These are phyloP conservation scores for Deroptyus accipitrinus DNA, from an alignment of 2,113 vertebrate genomes.

Conservation along the genomic window DNA sequence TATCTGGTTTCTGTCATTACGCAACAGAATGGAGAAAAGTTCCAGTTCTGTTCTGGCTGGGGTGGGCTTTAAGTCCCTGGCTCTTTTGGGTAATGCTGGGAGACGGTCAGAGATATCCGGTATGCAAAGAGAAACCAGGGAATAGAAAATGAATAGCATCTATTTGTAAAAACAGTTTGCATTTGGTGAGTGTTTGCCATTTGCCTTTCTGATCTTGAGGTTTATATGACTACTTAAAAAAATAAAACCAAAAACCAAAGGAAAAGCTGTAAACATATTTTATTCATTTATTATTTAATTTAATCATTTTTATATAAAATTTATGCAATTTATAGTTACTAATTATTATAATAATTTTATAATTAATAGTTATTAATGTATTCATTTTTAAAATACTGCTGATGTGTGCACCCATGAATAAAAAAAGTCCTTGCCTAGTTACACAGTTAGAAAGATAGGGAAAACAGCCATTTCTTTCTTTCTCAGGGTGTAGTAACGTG, in stretches of 20 bases:
- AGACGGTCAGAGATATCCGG: background rate
- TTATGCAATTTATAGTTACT: background rate
- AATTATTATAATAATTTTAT: background rate
- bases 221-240: background rate
- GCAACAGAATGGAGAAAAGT: background rate
- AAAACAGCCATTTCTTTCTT: background rate
- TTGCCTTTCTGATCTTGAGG: background rate
- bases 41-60: accelerated
- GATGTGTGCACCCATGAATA: background rate
- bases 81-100: background rate
- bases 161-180: background rate
- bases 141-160: background rate
- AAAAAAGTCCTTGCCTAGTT: background rate
- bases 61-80: background rate
- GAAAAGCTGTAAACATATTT: background rate
- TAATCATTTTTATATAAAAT: background rate
- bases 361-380: background rate
- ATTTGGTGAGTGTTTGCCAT: background rate
- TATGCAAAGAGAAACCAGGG: background rate
- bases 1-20: background rate
- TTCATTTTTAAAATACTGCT: background rate
- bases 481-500: background rate
- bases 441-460: background rate
- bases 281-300: background rate
- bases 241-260: background rate